These are phyloP conservation scores for Drosophila algonquin DNA, from an alignment of 2,888 invertebrate species.

Conservation along the genomic window DNA sequence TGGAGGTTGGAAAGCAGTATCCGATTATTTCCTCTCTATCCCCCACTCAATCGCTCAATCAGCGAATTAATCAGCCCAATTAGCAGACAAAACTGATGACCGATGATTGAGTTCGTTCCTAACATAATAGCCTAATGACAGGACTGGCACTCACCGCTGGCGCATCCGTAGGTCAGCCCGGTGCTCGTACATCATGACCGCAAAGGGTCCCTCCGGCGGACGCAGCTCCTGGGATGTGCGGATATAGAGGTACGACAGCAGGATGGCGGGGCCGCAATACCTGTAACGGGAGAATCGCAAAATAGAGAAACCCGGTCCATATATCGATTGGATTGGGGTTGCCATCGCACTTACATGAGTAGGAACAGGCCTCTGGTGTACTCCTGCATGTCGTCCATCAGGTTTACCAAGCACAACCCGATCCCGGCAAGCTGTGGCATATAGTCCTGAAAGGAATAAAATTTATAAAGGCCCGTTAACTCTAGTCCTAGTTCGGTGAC, in stretches of 20 bases:
- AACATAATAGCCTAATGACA: slow-evolving; percentile 37
- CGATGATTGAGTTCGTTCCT: slow-evolving; percentile 38
- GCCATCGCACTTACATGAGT: slow-evolving; percentile 85
- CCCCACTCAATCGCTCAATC: slow-evolving; percentile 43
- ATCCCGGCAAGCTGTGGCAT: slow-evolving; percentile 85
- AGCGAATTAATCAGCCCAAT: slow-evolving; percentile 69
- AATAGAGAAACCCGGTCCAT: too few relatives aligned
- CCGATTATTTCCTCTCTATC: slow-evolving; percentile 10
- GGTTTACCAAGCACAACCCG: slow-evolving; percentile 87
- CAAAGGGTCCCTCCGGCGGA: slow-evolving; percentile 85
- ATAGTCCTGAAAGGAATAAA: slow-evolving; percentile 84
- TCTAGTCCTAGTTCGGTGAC: too few relatives aligned
- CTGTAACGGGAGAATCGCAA: slow-evolving; percentile 52
- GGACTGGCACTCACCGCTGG: slow-evolving; percentile 79
- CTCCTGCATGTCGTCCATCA: slow-evolving; percentile 88
- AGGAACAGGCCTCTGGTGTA: slow-evolving; percentile 87
- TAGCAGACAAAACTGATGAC: slow-evolving; percentile 38
- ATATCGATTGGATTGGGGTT: too few relatives aligned
- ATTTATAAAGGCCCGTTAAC: too few relatives aligned
- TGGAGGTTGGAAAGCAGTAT: background rate
- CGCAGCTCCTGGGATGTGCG: slow-evolving; percentile 87
- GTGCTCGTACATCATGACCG: slow-evolving; percentile 86
- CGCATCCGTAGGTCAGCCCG: slow-evolving; percentile 82
- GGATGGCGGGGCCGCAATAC: slow-evolving; percentile 84
- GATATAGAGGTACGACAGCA: slow-evolving; percentile 88